Evolutionary conservation across 2,888 invertebrate genomes (phyloP).

Genomic region (Meiosimyza decipiens): DNA sequence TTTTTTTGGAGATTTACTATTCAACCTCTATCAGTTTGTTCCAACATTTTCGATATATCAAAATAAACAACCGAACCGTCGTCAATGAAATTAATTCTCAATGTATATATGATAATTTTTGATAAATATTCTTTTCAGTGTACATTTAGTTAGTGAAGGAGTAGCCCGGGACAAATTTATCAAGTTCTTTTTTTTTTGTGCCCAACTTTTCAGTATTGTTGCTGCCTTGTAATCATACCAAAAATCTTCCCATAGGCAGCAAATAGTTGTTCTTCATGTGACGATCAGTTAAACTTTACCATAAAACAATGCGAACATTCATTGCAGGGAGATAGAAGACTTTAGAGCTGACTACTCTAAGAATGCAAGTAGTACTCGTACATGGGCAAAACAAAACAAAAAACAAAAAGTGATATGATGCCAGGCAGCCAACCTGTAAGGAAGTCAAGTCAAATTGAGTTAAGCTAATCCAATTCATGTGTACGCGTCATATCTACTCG

Average conservation of each 20-base stretch:
- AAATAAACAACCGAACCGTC: too few species aligned
- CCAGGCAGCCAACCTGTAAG: neutral
- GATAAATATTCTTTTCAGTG: too few species aligned
- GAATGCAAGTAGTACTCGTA: neutral
- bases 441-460: constrained; percentile 19
- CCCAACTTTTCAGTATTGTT: neutral
- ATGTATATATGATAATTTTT: too few species aligned
- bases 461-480: constrained; percentile 26
- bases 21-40: too few species aligned
- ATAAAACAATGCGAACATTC: constrained; percentile 2
- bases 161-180: too few species aligned
- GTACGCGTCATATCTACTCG: constrained; percentile 6
- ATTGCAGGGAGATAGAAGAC: neutral
- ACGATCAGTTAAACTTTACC: neutral
- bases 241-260: constrained; percentile 36
- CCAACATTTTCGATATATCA: too few species aligned
- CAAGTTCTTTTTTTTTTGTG: too few species aligned
- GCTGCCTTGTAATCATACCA: constrained; percentile 30
- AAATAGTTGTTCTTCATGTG: constrained; percentile 13
- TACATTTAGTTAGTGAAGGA: too few species aligned
- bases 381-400: neutral
- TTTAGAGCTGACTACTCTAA: neutral
- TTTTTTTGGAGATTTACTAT: too few species aligned
- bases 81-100: too few species aligned
- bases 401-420: neutral